Conservation (phyloP, 2,888 invertebrate species). For the Ischnus inquisitorius region DNA sequence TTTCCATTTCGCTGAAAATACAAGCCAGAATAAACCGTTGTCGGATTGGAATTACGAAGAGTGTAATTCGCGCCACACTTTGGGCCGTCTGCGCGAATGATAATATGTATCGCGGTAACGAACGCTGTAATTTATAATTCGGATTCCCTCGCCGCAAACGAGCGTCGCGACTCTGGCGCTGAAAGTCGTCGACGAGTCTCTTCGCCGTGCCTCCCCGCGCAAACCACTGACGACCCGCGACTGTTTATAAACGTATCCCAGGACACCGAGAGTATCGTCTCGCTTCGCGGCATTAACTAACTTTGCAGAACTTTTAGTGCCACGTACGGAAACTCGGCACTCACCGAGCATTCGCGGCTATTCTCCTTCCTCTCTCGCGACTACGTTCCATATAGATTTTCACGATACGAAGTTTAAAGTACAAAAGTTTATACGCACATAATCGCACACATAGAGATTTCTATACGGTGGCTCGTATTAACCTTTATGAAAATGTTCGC, state of each 20-base stretch:
- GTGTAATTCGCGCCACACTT: conserved; percentile 33
- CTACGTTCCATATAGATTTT: conserved; percentile 30
- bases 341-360: conserved; percentile 27
- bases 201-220: not conserved
- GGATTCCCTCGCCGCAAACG: conserved; percentile 58
- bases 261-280: conserved; percentile 35
- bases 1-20: not conserved
- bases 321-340: conserved; percentile 61
- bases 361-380: not conserved
- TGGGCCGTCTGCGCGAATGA: conserved; percentile 24
- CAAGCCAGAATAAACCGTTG: conserved; percentile 19
- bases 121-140: conserved; percentile 62
- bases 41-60: conserved; percentile 39
- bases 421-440: conserved; percentile 28
- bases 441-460: conserved; percentile 15
- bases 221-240: not conserved
- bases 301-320: conserved; percentile 71
- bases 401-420: conserved; percentile 10
- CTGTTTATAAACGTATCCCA: conserved; percentile 57
- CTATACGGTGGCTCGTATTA: conserved; percentile 32
- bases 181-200: conserved; percentile 29
- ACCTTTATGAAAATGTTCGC: conserved; percentile 65
- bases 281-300: conserved; percentile 53
- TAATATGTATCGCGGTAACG: conserved; percentile 20
- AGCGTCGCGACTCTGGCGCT: conserved; percentile 52